These are phyloP conservation scores for Cryptus armator DNA, from an alignment of 2,888 invertebrate genomes.

Conservation along the genomic window DNA sequence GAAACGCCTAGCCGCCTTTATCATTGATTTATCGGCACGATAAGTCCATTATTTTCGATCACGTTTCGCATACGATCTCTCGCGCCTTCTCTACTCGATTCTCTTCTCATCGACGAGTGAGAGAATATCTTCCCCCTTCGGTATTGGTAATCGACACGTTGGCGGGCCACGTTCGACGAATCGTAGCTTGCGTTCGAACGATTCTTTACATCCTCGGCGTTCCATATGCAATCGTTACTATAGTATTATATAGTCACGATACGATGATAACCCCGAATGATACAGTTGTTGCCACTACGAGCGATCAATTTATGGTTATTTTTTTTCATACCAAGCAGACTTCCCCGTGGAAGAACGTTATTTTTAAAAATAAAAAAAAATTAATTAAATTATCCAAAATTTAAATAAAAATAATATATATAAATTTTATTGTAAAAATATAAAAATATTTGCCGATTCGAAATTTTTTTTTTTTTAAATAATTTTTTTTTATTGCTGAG, in stretches of 20 bases:
- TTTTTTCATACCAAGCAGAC: neutral
- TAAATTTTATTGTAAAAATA: no score
- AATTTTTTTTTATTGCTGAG: no score
- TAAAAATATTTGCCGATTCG: no score
- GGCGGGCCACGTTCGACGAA: slow-evolving; percentile 49
- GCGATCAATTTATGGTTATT: neutral
- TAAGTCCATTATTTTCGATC: slow-evolving; percentile 76
- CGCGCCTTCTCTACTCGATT: slow-evolving; percentile 47
- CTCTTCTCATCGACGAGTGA: slow-evolving; percentile 24
- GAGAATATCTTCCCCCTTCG: slow-evolving; percentile 1
- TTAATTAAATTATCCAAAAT: no score
- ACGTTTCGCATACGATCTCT: slow-evolving; percentile 69
- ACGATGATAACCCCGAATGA: neutral
- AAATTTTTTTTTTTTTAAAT: no score
- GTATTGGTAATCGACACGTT: slow-evolving; percentile 63
- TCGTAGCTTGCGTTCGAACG: slow-evolving; percentile 15
- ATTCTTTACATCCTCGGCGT: slow-evolving; percentile 14
- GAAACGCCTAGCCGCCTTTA: slow-evolving; percentile 72
- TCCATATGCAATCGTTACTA: neutral
- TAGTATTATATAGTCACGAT: neutral
- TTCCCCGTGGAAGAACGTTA: no score
- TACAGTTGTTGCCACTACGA: neutral
- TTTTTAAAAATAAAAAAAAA: no score
- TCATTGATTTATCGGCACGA: slow-evolving; percentile 78
- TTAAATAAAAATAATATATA: no score